phyloP scores from a whole-genome alignment of 2,888 invertebrate species.

The Aphodius granarius region DNA sequence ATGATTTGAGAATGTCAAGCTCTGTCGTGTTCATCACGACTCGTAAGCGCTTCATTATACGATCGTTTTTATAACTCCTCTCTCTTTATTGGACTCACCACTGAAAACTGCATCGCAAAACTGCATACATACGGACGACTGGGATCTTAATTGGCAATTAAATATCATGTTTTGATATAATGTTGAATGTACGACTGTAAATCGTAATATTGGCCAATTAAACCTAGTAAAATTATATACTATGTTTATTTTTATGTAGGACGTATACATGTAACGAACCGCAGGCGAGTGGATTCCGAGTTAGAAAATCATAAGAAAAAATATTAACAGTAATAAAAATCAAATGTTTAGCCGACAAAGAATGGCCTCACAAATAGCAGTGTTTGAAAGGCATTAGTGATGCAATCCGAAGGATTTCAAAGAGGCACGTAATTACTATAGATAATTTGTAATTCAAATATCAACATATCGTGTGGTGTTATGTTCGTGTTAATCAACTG shows the following conservation, averaged over 20 bases:
- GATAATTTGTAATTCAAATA: background rate
- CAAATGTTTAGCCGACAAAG: background rate
- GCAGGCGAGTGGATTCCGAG: no score
- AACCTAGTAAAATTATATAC: no score
- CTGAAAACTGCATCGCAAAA: no score
- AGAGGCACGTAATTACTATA: background rate
- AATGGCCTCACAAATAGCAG: background rate
- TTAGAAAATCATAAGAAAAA: no score
- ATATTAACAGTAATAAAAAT: no score
- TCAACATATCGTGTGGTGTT: background rate
- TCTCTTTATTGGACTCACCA: background rate
- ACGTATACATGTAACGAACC: no score
- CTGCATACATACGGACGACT: no score
- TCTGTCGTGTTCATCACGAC: background rate
- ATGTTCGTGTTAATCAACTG: background rate
- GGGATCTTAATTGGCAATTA: background rate
- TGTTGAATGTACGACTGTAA: no score
- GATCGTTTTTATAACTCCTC: background rate
- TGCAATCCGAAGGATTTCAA: background rate
- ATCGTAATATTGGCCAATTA: no score
- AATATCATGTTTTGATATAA: background rate
- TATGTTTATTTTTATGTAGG: no score
- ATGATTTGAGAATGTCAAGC: background rate
- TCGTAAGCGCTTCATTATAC: background rate
- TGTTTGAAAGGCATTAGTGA: background rate